Evolutionary conservation across 2,113 vertebrate genomes (phyloP), one percentile per base, ranked within the genome.

Genomic region (Caranx ignobilis): DNA sequence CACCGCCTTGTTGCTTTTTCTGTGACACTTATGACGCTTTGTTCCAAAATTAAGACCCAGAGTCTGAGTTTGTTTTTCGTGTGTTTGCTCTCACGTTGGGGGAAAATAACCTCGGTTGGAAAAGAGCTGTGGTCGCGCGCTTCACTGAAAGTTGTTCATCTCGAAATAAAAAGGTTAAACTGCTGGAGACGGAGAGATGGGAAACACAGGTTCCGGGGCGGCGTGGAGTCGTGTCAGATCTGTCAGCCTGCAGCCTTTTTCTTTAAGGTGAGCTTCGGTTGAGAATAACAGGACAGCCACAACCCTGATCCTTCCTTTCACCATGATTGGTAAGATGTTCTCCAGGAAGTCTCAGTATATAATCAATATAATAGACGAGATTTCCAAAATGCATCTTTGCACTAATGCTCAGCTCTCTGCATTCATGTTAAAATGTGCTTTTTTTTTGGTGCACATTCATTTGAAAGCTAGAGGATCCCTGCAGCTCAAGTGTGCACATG

Each of bases 141-240:
- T 48, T 80, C 75, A 70, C 71, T 81, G 67, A 77, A 70, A 82
- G 75, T 52, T 48, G 65, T 85, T 89, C 56, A 75, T 81, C 70
- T 71, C 37, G 1, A 83, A 69, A 68, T 48, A 74, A 52, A 63
- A 68, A 86, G 75, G 80, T 74, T 79, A 76, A 78, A 78, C 79
- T 50, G 81, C 66, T 74, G 41, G 73, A 83, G 59, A 54, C 11
- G 4, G 18, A 71, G 73, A 63, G 55, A 45, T 69, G 75, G 76
- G 79, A 63, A 69, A 81, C 74, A 43, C 90, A 89, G 86, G 79
- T 89, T 86, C 81, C 1, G 68, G 79, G 77, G 82, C 82, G 72
- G 80, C 56, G 76, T 59, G 61, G 55, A 77, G 80, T 79, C 60
- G 34, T 79, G 79, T 79, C 77, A 83, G 74, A 83, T 69, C 52